Conservation (phyloP, 2,113 vertebrate species). For the Clupea harengus region DNA sequence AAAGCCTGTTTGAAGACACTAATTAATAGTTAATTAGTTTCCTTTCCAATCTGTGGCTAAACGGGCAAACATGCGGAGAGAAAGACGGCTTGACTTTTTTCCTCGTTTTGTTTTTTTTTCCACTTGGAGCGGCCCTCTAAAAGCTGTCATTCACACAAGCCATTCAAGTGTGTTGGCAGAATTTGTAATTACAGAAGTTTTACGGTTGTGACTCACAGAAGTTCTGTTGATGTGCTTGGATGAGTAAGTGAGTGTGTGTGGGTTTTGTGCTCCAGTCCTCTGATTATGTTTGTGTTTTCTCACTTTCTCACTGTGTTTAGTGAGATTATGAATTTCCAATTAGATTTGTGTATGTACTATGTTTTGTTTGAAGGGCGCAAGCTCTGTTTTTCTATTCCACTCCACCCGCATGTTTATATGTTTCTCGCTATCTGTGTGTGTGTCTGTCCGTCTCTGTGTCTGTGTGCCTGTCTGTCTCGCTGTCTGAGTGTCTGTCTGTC, state of each 20-base stretch:
- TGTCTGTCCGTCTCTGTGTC: not conserved
- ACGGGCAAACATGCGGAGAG: constrained; percentile 53
- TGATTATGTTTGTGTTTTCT: constrained; percentile 7
- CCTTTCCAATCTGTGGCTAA: constrained; percentile 58
- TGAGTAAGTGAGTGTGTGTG: not conserved
- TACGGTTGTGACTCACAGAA: constrained; percentile 23
- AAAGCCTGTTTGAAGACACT: constrained; percentile 64
- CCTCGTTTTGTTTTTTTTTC: constrained; percentile 4
- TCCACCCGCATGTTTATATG: not conserved
- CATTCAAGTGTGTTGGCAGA: constrained; percentile 16
- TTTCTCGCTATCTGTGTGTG: too few species aligned
- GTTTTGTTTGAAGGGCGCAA: not conserved
- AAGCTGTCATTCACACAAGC: constrained; percentile 60
- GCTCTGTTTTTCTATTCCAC: not conserved
- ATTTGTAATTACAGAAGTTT: constrained; percentile 19
- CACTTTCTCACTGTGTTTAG: not conserved
- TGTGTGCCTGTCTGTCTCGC: not conserved
- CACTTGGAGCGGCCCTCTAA: constrained; percentile 33
- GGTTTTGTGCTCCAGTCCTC: not conserved
- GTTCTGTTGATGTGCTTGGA: not conserved
- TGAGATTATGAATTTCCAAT: constrained; percentile 11
- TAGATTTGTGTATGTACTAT: not conserved
- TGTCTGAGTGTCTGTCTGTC: not conserved
- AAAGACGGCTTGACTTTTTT: constrained; percentile 34
- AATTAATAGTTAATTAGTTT: constrained; percentile 76